phyloP scores from a whole-genome alignment of 2,888 invertebrate genomes.

The Limnephilus lunatus region DNA sequence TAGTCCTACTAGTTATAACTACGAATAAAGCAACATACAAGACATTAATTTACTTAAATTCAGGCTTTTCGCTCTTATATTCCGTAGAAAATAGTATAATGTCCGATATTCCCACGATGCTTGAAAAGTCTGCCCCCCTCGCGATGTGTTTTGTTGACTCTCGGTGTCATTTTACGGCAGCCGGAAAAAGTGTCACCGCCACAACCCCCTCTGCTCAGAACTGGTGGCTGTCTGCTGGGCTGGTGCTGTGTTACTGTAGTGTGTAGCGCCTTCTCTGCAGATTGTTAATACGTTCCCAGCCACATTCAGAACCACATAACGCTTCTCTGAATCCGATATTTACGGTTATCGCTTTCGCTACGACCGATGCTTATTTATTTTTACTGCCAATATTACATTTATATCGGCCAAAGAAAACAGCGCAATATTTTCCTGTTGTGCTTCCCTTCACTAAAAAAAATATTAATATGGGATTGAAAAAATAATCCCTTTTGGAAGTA shows the following conservation, averaged over 20 bases:
- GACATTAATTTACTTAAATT: too few species aligned
- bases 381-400: constrained; percentile 23
- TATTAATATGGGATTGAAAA: background rate
- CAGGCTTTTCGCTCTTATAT: background rate
- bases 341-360: constrained; percentile 25
- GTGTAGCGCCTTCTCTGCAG: background rate
- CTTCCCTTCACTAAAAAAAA: background rate
- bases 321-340: constrained; percentile 29
- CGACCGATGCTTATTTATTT: constrained; percentile 24
- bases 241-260: background rate
- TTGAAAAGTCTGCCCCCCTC: background rate
- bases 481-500: background rate
- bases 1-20: too few species aligned
- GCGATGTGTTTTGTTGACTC: background rate
- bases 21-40: too few species aligned
- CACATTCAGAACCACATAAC: background rate
- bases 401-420: constrained; percentile 7
- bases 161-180: background rate
- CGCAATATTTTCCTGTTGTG: background rate
- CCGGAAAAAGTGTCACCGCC: background rate
- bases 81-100: background rate
- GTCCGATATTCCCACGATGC: background rate
- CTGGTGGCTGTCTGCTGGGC: background rate
- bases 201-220: background rate
- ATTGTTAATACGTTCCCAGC: background rate